Evolutionary conservation across 2,888 invertebrate genomes (phyloP).

Genomic region (Apodemia duryi): DNA sequence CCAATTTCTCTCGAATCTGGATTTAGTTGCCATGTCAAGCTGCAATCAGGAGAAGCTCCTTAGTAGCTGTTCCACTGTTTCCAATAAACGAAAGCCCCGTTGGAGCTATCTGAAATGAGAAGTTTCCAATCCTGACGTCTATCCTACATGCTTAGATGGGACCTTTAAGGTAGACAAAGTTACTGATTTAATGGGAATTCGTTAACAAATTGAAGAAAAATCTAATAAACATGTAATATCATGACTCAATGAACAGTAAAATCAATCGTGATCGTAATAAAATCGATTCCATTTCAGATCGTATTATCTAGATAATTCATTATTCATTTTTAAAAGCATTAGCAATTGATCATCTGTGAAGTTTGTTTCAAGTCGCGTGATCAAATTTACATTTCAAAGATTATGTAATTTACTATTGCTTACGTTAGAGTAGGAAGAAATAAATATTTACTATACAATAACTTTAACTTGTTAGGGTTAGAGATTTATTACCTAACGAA

Average conservation of each 20-base stretch:
- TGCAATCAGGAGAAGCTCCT: conserved; percentile 79
- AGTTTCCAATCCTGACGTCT: conserved; percentile 75
- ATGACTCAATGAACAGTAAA: background rate
- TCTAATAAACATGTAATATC: background rate
- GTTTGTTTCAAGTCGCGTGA: conserved; percentile 14
- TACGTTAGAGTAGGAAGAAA: conserved; percentile 1
- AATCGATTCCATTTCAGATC: background rate
- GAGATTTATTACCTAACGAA: conserved; percentile 36
- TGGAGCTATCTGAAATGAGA: conserved; percentile 76
- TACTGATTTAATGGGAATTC: background rate
- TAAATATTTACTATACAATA: conserved; percentile 3
- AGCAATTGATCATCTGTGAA: conserved; percentile 14
- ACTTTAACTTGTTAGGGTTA: background rate
- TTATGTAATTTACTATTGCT: conserved; percentile 7
- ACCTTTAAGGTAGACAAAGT: conserved; percentile 34
- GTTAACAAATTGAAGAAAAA: conserved; percentile 3
- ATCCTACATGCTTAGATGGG: conserved; percentile 35
- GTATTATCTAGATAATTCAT: conserved; percentile 4
- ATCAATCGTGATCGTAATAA: conserved; percentile 2
- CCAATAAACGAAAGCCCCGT: conserved; percentile 67
- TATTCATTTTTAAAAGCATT: conserved; percentile 13
- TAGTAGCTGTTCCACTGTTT: conserved; percentile 68
- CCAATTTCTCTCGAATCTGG: conserved; percentile 81
- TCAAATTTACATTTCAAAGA: background rate
- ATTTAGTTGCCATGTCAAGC: conserved; percentile 78